Base-by-base conservation (phyloP, 2,113 vertebrate genomes). In the Cavia aperea region DNA sequence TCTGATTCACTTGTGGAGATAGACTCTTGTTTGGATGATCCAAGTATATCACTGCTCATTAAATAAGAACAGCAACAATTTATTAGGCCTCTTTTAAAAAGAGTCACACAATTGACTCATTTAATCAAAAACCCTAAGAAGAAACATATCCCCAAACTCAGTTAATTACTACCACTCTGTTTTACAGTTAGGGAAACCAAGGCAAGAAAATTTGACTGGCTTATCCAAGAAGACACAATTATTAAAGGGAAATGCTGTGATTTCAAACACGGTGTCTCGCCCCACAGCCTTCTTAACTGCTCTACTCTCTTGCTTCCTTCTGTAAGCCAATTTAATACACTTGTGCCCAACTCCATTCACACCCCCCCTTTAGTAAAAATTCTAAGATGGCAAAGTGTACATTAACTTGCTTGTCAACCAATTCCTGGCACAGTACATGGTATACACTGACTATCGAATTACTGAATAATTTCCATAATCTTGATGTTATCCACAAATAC, bases 141-240 rank as follows among this genome's bases (percentile, higher is more conserved):
- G 18, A 77, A 77, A 51, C 26, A 49, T 51, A 49, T 46, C 51
- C 46, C 46, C 24, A 77, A 54, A 79, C 26, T 58, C 36, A 54
- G 58, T 56, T 89, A 33, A 81, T 46, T 63, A 70, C 18, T 68
- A 13, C 83, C 15, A 46, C 36, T 81, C 82, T 62, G 54, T 82
- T 86, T 84, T 24, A 81, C 14, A 89, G 78, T 13, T n/a, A 68
- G 93, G 91, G 29, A 90, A 86, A 86, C 23, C 4, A 68, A 93
- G 56, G 43, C 26, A 72, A 39, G 58, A 70, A 6, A 62, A 31
- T 75, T 81, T 62, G 39, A 46, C 26, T 93, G 16, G 87, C 36
- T 73, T 79, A 78, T 39, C 46, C 46, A 81, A 60, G 29, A 92
- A 75, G 39, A 70, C 15, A 51, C 4, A 46, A 51, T 7, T 63